Base-by-base conservation (phyloP, 2,888 invertebrate species). In the Pristionchus fissidentatus region DNA sequence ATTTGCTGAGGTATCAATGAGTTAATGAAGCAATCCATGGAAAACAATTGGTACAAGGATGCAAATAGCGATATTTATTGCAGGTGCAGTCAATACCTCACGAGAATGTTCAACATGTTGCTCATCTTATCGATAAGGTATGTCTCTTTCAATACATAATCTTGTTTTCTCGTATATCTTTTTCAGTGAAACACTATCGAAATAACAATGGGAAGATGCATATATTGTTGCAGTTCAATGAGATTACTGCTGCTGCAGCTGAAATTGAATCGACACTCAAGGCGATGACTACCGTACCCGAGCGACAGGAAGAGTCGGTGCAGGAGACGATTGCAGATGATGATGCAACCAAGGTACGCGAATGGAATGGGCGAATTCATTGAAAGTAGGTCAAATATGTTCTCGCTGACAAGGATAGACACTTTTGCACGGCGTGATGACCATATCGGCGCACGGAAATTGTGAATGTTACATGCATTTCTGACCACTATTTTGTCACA, bases 71-170 rank as follows among this genome's bases (percentile, higher is more conserved):
- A 19, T 52, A 52, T 52, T 52, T 15, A 66, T 70, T 70, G 22
- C 70, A 70, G 70, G 41, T 70, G n/a, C 41, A 70, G 70, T 41
- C 70, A 0, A 70, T 70, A n/a, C 70, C 70, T 7, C 70, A 70
- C 4, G 70, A 70, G 10, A 70, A 70, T 43, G n/a, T 26, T 32
- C n/a, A 22, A 10, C 26, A 43, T 8, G 41, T 70, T n/a, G 41
- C n/a, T 1, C 70, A 41, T 41, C 43, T 70, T 38, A 70, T 70
- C 10, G 70, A 70, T 10, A 70, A 70, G 38, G 70, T 70, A 26
- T 26, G 70, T 35, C 5, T 15, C 3, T 4, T 4, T n/a, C n/a
- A n/a, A n/a, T n/a, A n/a, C n/a, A n/a, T 52, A n/a, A 13, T 52
- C 19, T 15, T 22, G 52, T 52, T 3, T 52, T 52, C 15, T 13